Conservation (phyloP, 1,140 invertebrate genomes). For the Drosophila quadrilineata region DNA sequence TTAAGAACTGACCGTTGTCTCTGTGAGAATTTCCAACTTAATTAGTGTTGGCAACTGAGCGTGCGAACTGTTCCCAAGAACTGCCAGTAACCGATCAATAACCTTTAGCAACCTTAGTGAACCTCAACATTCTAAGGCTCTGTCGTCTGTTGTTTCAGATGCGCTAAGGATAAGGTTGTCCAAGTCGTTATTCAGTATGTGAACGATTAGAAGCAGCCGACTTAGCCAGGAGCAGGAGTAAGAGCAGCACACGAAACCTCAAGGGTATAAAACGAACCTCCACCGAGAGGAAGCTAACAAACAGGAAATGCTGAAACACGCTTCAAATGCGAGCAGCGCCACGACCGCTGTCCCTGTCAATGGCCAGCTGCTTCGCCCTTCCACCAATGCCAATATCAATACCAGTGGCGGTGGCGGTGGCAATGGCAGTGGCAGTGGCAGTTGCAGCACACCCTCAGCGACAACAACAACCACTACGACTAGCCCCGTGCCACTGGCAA, state of each 20-base stretch:
- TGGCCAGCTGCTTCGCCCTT: constrained; percentile 50
- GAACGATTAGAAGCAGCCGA: constrained; percentile 17
- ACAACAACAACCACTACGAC: background rate
- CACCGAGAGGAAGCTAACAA: background rate
- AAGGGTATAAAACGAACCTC: background rate
- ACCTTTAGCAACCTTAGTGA: no score
- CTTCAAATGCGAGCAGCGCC: constrained; percentile 64
- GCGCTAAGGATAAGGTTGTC: background rate
- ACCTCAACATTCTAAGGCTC: background rate
- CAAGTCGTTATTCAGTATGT: constrained; percentile 34
- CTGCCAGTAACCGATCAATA: no score
- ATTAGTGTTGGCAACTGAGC: constrained; percentile 14
- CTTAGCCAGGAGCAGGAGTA: constrained; percentile 14
- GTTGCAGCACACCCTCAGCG: constrained; percentile 8
- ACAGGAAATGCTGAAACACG: constrained; percentile 72
- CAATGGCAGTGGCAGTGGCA: constrained; percentile 14
- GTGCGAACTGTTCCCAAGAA: no score
- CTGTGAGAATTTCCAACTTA: no score
- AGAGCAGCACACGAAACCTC: constrained; percentile 8
- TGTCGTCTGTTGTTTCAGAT: constrained; percentile 9
- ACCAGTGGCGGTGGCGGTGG: constrained; percentile 19
- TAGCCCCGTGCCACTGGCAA: constrained; percentile 13
- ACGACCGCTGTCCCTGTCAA: constrained; percentile 31
- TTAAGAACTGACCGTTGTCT: no score
- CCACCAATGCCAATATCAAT: constrained; percentile 17